Base-by-base conservation (phyloP, 1,140 invertebrate species). In the Zaprionus ornatus region DNA sequence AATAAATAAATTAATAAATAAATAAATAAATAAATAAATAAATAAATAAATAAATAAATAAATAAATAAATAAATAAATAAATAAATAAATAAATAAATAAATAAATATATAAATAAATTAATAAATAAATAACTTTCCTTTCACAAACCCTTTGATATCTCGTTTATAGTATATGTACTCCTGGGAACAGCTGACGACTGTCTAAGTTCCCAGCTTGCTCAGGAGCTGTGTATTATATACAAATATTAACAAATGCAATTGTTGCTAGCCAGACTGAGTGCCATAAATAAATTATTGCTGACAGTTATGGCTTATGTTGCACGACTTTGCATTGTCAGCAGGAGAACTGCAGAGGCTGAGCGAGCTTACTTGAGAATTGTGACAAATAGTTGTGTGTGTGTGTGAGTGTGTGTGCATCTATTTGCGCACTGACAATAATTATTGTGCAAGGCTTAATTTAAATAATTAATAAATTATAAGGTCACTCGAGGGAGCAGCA, bases 401-500 rank as follows among this genome's bases (percentile, higher is more conserved):
- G 13, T 40, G 7, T 35, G 10, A 21, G 15, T 40, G 40, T 74
- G 61, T 66, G 45, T n/a, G 37, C 70, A 37, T 56, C 32, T 57
- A 40, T 57, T 66, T 70, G 25, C 23, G 37, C 27, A 17, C 17
- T 55, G 61, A 65, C 73, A 72, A 63, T 68, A 61, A 56, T 68
- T 59, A 72, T 72, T 73, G 63, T 73, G 57, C 62, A 59, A 52
- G 50, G 29, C 60, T 68, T 79, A 81, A 90, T 85, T 90, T 79
- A 90, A 90, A 90, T 90, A 85, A 90, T 90, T 90, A 90, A 90
- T 90, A 81, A 88, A 88, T 87, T 88, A 88, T 74, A 75, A 74
- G 70, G 71, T 77, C 55, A 52, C 67, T 19, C 50, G 55, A 19
- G 40, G 29, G 9, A 32, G 29, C 29, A 32, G 29, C 9, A 23